Evolutionary conservation across 2,113 vertebrate genomes (phyloP), one percentile per base, ranked within the genome.

Genomic region (Puffinus mauretanicus): DNA sequence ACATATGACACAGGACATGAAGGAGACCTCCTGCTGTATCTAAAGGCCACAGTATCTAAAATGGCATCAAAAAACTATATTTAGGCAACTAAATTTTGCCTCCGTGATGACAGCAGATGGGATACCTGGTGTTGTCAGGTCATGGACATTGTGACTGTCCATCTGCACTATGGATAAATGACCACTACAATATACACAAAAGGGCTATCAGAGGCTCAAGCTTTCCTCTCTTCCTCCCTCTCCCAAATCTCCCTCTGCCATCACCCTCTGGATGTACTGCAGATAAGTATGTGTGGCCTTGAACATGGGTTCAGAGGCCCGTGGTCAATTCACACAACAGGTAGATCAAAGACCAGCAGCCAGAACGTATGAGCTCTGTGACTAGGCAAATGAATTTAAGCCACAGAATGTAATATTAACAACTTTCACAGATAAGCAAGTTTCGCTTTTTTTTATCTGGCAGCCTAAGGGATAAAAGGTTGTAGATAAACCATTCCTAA

Each of bases 111-210:
- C 20, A 86, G 38, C 38, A 65, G 29, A 9, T 25, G 26, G 25
- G 7, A 66, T 40, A 61, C 27, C 27, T 82, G 20, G 2, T 49
- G 21, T 20, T 71, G 47, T 30, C 32, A 57, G 13, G 25, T 66
- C 32, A 70, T 3, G 3, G 47, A 47, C 17, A 38, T 8, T 13
- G 65, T 38, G 42, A 34, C 27, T 71, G 30, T 13, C 30, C 21
- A 61, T 51, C 62, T 34, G 36, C 46, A n/a, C 7, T 71, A 20
- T 5, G 4, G 22, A 44, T n/a, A 71, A 49, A 71, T 61, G 40
- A 61, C 40, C 4, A 0, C 25, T 36, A 25, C 1, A 1, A 51
- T 18, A 44, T 2, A 57, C 21, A 78, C 0, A 0, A 32, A 90
- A 72, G 13, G 10, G 9, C 9, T 66, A 32, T 18, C 40, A 40